Evolutionary conservation across 1,140 invertebrate species (phyloP).

Genomic region (Aphelenchoides avenae): DNA sequence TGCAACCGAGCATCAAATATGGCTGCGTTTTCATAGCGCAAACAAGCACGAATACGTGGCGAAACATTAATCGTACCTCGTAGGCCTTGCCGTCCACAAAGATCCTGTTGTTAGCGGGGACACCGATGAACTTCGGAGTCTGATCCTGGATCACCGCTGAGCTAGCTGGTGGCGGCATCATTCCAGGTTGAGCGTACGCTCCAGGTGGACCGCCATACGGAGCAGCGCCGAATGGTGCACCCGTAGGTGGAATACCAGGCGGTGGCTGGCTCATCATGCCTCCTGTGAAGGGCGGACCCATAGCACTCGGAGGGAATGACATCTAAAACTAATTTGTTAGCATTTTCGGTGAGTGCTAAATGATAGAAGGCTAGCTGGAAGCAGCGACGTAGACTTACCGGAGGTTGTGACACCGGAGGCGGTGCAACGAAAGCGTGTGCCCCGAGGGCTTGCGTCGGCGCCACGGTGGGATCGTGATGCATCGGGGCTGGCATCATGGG

Average conservation of each 20-base stretch:
- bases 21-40: neutral
- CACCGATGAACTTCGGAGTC: slow-evolving; percentile 42
- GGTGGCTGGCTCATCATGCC: too few relatives aligned
- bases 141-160: slow-evolving; percentile 37
- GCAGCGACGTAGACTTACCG: slow-evolving; percentile 1
- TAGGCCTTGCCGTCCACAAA: slow-evolving; percentile 59
- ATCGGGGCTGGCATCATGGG: neutral
- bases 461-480: slow-evolving; percentile 1
- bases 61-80: slow-evolving; percentile 37
- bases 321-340: neutral
- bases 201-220: neutral
- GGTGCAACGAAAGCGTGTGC: slow-evolving; percentile 30
- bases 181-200: too few relatives aligned
- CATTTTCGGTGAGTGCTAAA: neutral
- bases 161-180: slow-evolving; percentile 1
- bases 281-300: too few relatives aligned
- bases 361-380: too few relatives aligned
- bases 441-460: slow-evolving; percentile 32
- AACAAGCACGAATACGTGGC: neutral
- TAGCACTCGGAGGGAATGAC: too few relatives aligned
- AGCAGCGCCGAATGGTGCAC: neutral
- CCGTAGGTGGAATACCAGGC: slow-evolving; percentile 3
- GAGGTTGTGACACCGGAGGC: neutral
- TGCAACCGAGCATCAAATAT: slow-evolving; percentile 7
- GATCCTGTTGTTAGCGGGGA: slow-evolving; percentile 55